These are phyloP conservation scores for Polyommatus iphigenia DNA, from an alignment of 2,888 invertebrate genomes.

Conservation along the genomic window DNA sequence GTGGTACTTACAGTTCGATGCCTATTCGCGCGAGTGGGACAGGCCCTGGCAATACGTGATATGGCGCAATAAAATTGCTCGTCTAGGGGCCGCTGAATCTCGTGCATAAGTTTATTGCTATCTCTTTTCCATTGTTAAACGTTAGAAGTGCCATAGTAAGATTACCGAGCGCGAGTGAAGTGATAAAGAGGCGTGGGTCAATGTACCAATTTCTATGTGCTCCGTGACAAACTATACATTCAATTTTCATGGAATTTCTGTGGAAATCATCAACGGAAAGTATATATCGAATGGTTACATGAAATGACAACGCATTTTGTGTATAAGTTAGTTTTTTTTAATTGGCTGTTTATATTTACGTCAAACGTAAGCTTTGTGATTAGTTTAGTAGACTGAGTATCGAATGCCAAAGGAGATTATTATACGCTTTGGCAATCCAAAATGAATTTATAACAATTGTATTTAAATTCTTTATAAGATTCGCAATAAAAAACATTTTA, in stretches of 20 bases:
- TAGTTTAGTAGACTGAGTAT: conserved; percentile 17
- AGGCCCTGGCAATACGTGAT: too few relatives aligned
- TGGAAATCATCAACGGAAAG: background rate
- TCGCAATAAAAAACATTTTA: background rate
- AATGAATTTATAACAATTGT: background rate
- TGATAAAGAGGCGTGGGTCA: too few relatives aligned
- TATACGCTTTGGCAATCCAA: background rate
- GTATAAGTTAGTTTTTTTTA: background rate
- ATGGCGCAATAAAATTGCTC: too few relatives aligned
- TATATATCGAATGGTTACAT: background rate
- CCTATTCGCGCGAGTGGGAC: too few relatives aligned
- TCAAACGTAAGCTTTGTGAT: conserved; percentile 18
- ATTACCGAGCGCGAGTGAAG: background rate
- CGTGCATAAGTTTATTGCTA: too few relatives aligned
- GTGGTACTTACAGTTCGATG: too few relatives aligned
- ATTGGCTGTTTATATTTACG: conserved; percentile 18
- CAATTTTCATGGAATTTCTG: background rate
- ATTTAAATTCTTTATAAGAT: background rate
- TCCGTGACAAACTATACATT: background rate
- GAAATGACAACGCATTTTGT: conserved; percentile 4
- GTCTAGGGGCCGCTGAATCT: too few relatives aligned
- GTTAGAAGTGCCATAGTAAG: background rate
- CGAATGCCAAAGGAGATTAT: conserved; percentile 15
- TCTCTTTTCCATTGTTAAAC: too few relatives aligned
- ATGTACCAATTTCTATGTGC: background rate